Percentiles rank a stretch among this genome's conserved stretches.
These are phyloP conservation scores for Drosophila insularis DNA, from an alignment of 1,140 invertebrate genomes.

Conservation along the genomic window DNA sequence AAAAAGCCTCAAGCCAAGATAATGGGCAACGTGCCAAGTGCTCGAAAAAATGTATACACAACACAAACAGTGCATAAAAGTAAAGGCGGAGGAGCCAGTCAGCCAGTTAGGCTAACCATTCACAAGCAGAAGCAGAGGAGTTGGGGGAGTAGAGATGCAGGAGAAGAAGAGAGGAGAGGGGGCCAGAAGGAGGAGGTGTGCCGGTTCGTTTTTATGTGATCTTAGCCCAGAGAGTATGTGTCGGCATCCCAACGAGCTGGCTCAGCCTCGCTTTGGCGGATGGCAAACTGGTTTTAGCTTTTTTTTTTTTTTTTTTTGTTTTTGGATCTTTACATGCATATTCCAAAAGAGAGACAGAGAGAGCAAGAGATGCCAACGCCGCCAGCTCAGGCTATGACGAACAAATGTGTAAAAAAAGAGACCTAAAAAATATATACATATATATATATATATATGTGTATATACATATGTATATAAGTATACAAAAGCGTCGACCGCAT, in stretches of 20 bases:
- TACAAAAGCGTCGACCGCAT: conserved; percentile 77
- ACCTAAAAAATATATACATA: conserved; percentile 49
- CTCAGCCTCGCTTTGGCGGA: conserved; percentile 71
- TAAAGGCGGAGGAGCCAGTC: conserved; percentile 41
- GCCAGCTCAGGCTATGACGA: conserved; percentile 69
- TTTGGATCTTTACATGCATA: conserved; percentile 50
- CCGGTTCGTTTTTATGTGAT: conserved; percentile 74
- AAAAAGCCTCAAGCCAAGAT: conserved; percentile 55
- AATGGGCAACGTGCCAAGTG: conserved; percentile 80
- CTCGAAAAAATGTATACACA: conserved; percentile 53
- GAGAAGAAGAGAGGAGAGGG: background rate
- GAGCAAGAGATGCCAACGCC: conserved; percentile 46
- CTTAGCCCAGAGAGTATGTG: conserved; percentile 67
- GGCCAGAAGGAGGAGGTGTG: conserved; percentile 60
- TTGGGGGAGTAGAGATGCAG: background rate
- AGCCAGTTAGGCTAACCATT: conserved; percentile 43
- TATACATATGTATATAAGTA: conserved; percentile 7
- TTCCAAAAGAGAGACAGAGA: conserved; percentile 9
- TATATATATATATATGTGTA: too few relatives aligned
- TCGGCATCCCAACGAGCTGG: conserved; percentile 68
- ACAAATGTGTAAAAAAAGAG: conserved; percentile 80
- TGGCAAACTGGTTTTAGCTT: conserved; percentile 66
- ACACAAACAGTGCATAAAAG: conserved; percentile 75
- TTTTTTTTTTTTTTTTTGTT: conserved; percentile 43
- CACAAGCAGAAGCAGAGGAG: conserved; percentile 54